phyloP scores from a whole-genome alignment of 37 sponge, comb jelly and placozoan genomes.

The Ianthella basta region DNA sequence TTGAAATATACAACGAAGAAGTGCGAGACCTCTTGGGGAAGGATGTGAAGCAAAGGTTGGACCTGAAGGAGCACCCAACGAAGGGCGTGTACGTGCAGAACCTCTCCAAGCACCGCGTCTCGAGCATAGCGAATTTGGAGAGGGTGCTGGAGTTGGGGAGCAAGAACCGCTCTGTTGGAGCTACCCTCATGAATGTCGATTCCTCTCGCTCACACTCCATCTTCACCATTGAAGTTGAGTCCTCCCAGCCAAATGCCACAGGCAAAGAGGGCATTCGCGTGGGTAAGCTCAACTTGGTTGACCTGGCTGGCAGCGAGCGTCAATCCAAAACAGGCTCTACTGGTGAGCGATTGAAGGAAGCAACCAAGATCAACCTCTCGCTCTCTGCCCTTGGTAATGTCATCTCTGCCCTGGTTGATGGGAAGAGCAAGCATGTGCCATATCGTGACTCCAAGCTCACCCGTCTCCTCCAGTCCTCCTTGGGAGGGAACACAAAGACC shows the following conservation, averaged over 20 bases:
- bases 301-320: slow-evolving; percentile 94
- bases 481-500: slow-evolving; percentile 98
- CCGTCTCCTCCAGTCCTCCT: slow-evolving; percentile 87
- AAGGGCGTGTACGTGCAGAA: slow-evolving; percentile 91
- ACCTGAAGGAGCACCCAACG: slow-evolving; percentile 92
- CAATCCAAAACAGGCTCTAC: slow-evolving; percentile 97
- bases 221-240: slow-evolving; percentile 92
- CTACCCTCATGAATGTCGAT: slow-evolving; percentile 97
- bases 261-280: slow-evolving; percentile 63
- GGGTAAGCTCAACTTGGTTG: slow-evolving; percentile 94
- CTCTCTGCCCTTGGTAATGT: slow-evolving; percentile 98
- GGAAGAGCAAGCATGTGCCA: slow-evolving; percentile 95
- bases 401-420: slow-evolving; percentile 97
- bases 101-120: slow-evolving; percentile 77
- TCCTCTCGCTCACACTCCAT: slow-evolving; percentile 99
- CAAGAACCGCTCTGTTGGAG: slow-evolving; percentile 92
- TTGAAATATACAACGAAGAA: slow-evolving; percentile 98
- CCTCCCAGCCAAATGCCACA: slow-evolving; percentile 27
- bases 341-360: slow-evolving; percentile 91
- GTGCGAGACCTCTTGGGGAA: slow-evolving; percentile 91
- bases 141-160: slow-evolving; percentile 85
- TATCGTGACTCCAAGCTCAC: slow-evolving; percentile 98
- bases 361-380: slow-evolving; percentile 98
- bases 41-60: slow-evolving; percentile 80
- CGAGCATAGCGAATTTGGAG: slow-evolving; percentile 57